Evolutionary conservation across 2,797 vertebrate species (phyloP).

Genomic region (Poliocrania exsul): DNA sequence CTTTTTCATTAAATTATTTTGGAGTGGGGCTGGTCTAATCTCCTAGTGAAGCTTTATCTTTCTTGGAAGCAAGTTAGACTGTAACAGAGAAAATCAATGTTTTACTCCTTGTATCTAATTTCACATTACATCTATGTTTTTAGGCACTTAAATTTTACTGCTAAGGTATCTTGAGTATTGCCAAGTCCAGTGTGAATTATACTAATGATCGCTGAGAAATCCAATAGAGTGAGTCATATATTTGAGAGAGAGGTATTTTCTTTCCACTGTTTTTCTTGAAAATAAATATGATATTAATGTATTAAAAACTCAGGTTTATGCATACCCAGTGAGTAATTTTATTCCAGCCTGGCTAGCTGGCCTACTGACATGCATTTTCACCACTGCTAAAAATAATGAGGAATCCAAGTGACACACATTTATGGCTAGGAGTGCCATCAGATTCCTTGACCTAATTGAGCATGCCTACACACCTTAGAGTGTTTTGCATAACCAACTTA

Average conservation of each 20-base stretch:
- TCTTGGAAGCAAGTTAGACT: constrained; percentile 37
- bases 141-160: constrained; percentile 38
- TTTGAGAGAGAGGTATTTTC: background rate
- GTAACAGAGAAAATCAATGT: constrained; percentile 37
- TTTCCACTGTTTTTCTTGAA: constrained; percentile 12
- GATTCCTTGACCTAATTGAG: constrained; percentile 77
- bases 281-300: constrained; percentile 48
- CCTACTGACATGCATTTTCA: constrained; percentile 66
- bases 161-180: constrained; percentile 6
- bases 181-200: background rate
- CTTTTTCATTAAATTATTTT: constrained; percentile 36
- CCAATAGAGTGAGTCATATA: background rate
- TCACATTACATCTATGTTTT: constrained; percentile 32
- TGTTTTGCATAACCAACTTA: constrained; percentile 79
- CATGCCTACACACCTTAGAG: constrained; percentile 71
- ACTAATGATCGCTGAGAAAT: constrained; percentile 21
- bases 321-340: constrained; percentile 59
- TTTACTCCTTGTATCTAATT: constrained; percentile 48
- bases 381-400: constrained; percentile 74
- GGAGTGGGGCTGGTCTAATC: background rate
- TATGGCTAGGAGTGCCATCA: constrained; percentile 63
- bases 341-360: constrained; percentile 61
- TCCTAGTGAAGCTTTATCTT: constrained; percentile 11
- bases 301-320: background rate
- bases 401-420: constrained; percentile 63